A percentile compares a stretch with the other conserved stretches of the same genome.
Conservation (phyloP, 2,888 invertebrate species). For the Cerastis rubricosa region DNA sequence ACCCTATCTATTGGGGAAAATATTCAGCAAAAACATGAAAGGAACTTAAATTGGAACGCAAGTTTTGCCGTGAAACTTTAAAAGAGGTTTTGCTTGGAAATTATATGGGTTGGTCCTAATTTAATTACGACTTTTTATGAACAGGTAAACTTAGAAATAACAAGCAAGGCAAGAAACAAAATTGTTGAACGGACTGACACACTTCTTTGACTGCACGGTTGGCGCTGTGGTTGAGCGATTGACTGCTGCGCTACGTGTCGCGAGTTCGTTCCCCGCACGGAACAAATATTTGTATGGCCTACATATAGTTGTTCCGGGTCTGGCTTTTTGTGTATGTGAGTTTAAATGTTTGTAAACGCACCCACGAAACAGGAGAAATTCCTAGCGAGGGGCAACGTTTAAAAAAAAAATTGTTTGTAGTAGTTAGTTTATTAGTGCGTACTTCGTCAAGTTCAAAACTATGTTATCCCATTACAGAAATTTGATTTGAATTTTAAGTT, state of each 20-base stretch:
- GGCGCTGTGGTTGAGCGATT: too few species aligned
- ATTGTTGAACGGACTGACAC: background rate
- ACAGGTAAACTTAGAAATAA: background rate
- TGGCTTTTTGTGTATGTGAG: too few species aligned
- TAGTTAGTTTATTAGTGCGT: too few species aligned
- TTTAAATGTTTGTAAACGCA: too few species aligned
- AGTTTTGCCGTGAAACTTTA: constrained; percentile 59
- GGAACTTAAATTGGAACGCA: constrained; percentile 79
- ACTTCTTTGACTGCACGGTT: too few species aligned
- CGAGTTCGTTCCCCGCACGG: too few species aligned
- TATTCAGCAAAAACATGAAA: constrained; percentile 73
- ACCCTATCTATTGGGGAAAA: constrained; percentile 69
- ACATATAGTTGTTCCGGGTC: too few species aligned
- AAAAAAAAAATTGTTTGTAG: too few species aligned
- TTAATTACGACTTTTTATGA: constrained; percentile 53
- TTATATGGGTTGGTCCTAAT: constrained; percentile 54
- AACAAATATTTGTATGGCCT: too few species aligned
- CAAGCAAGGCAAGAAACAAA: background rate
- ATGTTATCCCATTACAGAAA: background rate
- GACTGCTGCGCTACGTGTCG: too few species aligned
- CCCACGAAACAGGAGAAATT: too few species aligned
- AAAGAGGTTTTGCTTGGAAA: constrained; percentile 53
- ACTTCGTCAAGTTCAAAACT: background rate
- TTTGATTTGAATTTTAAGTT: background rate
- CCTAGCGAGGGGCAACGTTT: too few species aligned